These are phyloP conservation scores for Sinelater perroti DNA, from an alignment of 2,888 invertebrate species.

Conservation along the genomic window DNA sequence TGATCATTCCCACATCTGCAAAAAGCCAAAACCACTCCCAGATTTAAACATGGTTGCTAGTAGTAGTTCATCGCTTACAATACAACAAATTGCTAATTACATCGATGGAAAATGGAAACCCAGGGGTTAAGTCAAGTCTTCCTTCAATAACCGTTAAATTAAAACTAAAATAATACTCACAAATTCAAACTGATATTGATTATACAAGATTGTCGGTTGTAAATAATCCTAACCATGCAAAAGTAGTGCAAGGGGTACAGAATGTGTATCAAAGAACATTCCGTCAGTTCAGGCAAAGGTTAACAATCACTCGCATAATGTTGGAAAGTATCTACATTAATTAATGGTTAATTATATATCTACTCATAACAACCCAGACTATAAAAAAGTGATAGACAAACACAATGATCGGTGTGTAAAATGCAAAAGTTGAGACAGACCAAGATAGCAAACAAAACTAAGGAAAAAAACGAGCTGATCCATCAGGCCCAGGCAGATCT, in stretches of 20 bases:
- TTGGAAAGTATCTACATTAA: constrained; percentile 32
- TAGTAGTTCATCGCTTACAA: too few species aligned
- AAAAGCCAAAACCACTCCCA: constrained; percentile 66
- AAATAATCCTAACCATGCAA: constrained; percentile 57
- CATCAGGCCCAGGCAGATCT: constrained; percentile 61
- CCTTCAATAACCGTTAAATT: constrained; percentile 30
- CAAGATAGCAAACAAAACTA: constrained; percentile 49
- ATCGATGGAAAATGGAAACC: constrained; percentile 43
- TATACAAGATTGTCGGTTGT: constrained; percentile 31
- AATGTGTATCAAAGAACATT: constrained; percentile 60
- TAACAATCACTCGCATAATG: constrained; percentile 37
- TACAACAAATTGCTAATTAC: constrained; percentile 23
- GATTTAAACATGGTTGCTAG: constrained; percentile 49
- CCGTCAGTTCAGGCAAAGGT: constrained; percentile 51
- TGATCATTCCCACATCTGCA: constrained; percentile 96
- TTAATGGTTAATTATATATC: constrained; percentile 29
- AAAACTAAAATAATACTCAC: constrained; percentile 38
- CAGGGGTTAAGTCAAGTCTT: constrained; percentile 44
- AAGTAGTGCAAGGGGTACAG: constrained; percentile 60
- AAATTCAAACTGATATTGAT: constrained; percentile 35
- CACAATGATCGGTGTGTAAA: constrained; percentile 42
- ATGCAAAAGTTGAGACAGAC: constrained; percentile 47
- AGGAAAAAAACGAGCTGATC: constrained; percentile 53
- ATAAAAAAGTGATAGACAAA: constrained; percentile 38
- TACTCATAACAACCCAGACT: constrained; percentile 39